Evolutionary conservation across 2,888 invertebrate genomes (phyloP).

Genomic region (Pachydiplax longipennis): DNA sequence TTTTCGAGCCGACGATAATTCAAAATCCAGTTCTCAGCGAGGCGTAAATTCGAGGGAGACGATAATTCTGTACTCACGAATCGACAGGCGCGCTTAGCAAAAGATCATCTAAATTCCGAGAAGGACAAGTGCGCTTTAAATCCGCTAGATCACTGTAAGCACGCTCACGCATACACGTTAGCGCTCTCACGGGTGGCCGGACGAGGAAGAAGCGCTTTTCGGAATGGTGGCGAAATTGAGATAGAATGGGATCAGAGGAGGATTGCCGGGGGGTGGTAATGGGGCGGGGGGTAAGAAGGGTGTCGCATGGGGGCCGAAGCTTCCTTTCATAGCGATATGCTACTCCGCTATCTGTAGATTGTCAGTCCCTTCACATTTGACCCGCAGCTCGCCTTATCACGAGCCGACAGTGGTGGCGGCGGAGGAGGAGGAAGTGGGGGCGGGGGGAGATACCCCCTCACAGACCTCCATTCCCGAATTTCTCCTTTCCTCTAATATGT

Average conservation of each 20-base stretch:
- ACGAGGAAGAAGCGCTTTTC: background rate
- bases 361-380: slow-evolving; percentile 42
- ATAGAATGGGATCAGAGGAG: slow-evolving; percentile 25
- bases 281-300: background rate
- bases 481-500: background rate
- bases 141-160: background rate
- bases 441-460: background rate
- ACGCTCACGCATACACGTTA: background rate
- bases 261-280: background rate
- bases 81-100: background rate
- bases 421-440: slow-evolving; percentile 32
- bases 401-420: slow-evolving; percentile 24
- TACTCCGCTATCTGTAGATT: slow-evolving; percentile 32
- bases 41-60: no score
- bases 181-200: background rate
- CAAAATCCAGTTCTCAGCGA: no score
- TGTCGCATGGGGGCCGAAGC: slow-evolving; percentile 32
- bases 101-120: background rate
- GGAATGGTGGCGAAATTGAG: slow-evolving; percentile 41
- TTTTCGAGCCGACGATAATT: background rate
- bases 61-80: no score
- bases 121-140: no score
- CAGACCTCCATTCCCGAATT: background rate
- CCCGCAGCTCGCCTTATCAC: slow-evolving; percentile 31
- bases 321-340: slow-evolving; percentile 42